A percentile compares a stretch with the other conserved stretches of the same genome.
Evolutionary conservation across 2,797 vertebrate genomes (phyloP).

Genomic region (Chiloscyllium punctatum): DNA sequence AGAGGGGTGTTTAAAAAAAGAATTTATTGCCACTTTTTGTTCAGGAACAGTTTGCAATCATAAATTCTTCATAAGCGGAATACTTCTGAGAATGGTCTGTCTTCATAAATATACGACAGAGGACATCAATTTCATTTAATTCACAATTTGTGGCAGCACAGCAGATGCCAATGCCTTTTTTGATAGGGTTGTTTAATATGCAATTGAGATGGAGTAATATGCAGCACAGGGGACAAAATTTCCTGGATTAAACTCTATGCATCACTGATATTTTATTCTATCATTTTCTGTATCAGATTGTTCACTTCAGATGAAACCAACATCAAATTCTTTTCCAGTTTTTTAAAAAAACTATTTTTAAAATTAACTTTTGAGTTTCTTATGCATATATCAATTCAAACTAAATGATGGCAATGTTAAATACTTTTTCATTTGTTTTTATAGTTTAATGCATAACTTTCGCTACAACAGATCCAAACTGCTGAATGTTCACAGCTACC

Average conservation of each 20-base stretch:
- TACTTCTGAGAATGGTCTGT: slow-evolving; percentile 93
- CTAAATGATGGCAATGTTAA: slow-evolving; percentile 76
- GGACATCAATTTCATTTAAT: slow-evolving; percentile 99
- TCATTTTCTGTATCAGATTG: slow-evolving; percentile 70
- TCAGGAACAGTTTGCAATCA: slow-evolving; percentile 89
- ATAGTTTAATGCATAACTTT: slow-evolving; percentile 42
- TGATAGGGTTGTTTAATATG: slow-evolving; percentile 95
- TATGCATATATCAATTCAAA: slow-evolving; percentile 78
- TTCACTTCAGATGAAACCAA: slow-evolving; percentile 72
- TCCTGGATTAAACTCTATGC: slow-evolving; percentile 80
- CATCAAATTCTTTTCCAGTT: slow-evolving; percentile 58
- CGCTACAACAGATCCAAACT: slow-evolving; percentile 30
- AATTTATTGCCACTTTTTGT: slow-evolving; percentile 89
- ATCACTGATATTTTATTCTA: slow-evolving; percentile 77
- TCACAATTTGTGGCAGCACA: slow-evolving; percentile 98
- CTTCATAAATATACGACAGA: slow-evolving; percentile 92
- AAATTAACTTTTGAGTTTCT: slow-evolving; percentile 70
- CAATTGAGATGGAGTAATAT: slow-evolving; percentile 84
- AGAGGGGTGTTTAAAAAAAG: slow-evolving; percentile 78
- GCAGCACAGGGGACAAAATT: slow-evolving; percentile 74
- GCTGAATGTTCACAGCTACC: neutral
- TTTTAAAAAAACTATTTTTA: slow-evolving; percentile 72
- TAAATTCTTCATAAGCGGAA: slow-evolving; percentile 96
- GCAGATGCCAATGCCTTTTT: slow-evolving; percentile 91
- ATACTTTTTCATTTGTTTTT: slow-evolving; percentile 54